These are phyloP conservation scores for Nansenia antarctica DNA, from an alignment of 2,113 vertebrate species.

Conservation along the genomic window DNA sequence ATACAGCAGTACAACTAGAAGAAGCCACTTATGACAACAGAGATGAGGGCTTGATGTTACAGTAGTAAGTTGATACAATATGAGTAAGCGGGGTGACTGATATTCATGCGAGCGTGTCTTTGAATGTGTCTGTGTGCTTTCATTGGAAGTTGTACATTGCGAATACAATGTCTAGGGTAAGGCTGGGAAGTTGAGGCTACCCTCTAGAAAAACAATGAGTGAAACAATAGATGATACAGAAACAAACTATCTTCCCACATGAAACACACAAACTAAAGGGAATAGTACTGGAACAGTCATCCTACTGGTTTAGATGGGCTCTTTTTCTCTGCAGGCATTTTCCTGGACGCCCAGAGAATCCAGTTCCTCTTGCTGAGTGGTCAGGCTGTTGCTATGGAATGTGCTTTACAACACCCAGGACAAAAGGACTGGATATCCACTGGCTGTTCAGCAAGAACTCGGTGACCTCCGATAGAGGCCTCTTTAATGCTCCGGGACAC, in stretches of 20 bases:
- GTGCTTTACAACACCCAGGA: constrained; percentile 52
- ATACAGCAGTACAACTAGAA: no score
- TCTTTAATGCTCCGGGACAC: constrained; percentile 39
- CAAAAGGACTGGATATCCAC: constrained; percentile 66
- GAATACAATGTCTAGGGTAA: no score
- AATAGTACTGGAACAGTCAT: neutral
- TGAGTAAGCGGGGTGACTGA: no score
- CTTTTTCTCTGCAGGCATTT: constrained; percentile 54
- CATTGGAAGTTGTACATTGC: no score
- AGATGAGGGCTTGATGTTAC: no score
- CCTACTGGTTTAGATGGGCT: constrained; percentile 37
- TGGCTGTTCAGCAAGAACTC: constrained; percentile 52
- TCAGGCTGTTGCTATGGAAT: constrained; percentile 69
- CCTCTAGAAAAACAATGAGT: neutral
- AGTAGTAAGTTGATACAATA: no score
- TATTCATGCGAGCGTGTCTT: no score
- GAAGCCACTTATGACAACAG: no score
- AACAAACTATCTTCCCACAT: neutral
- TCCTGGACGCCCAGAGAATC: constrained; percentile 42
- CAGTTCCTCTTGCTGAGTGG: constrained; percentile 30
- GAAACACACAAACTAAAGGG: neutral
- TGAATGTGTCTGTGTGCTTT: no score
- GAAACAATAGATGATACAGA: neutral
- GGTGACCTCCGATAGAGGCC: constrained; percentile 66
- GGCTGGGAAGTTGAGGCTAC: neutral